Base-by-base conservation (phyloP, 2,797 vertebrate genomes). In the Melanogrammus aeglefinus region DNA sequence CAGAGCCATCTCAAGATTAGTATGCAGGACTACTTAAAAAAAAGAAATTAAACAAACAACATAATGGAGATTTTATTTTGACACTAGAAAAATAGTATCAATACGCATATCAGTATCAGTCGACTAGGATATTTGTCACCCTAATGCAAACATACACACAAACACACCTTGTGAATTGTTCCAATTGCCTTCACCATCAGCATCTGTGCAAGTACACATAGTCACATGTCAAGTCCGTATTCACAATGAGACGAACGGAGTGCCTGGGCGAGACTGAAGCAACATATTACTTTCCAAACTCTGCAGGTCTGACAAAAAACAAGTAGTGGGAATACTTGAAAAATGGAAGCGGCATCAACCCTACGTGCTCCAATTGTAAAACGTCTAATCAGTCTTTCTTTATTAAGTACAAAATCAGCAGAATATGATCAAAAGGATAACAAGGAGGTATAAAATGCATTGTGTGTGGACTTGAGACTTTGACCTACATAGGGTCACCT, bases 141-240 rank as follows among this genome's bases (percentile, higher is more conserved):
- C 81, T 77, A 81, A 75, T 72, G 80, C 78, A 81, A 87, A 85
- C 85, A 84, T 84, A 83, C 86, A 91, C 92, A 95, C 82, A 83
- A 85, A 91, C 94, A 94, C 92, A 95, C 94, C 94, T 95, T 94
- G 92, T 90, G 93, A 92, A 94, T 88, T 94, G 94, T 92, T 94
- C 93, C 94, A 94, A 95, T 93, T 95, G 92, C 92, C 94, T 86
- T 94, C 94, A 84, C 91, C 94, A 84, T 95, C 94, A 91, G 94
- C 92, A 95, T 94, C 94, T 95, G 94, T 90, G 87, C 92, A 94
- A 79, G 93, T 93, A 94, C 92, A 95, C 91, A 93, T 86, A 92
- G 86, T 92, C 84, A 93, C 80, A 93, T 27, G 81, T 91, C 89
- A 91, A 91, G 86, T 88, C 84, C 83, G 91, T 84, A 91, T 83